Conservation (phyloP, 2,113 vertebrate genomes). For the Panthera leo region DNA sequence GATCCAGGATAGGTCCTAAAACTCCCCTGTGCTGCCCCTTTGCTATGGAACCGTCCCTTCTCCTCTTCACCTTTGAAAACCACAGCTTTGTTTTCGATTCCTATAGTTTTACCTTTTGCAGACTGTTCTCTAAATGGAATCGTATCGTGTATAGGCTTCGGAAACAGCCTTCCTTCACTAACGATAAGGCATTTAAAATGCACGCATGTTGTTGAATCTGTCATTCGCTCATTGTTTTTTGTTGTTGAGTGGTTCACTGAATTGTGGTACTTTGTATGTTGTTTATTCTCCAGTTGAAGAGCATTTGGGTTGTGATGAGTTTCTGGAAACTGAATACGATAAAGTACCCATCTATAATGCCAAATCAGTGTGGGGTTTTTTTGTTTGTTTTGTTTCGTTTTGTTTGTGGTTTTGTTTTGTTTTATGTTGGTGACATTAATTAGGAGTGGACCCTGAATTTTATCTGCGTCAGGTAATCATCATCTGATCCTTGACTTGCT, state of each 20-base stretch:
- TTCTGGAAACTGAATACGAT: not conserved
- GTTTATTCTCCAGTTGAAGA: not conserved
- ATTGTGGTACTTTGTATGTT: not conserved
- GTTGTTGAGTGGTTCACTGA: not conserved
- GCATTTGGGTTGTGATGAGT: not conserved
- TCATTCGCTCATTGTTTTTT: not conserved
- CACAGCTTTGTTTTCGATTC: not conserved
- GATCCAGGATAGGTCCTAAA: not conserved
- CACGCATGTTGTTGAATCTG: no score
- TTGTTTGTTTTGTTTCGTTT: no score
- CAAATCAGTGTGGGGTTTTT: not conserved
- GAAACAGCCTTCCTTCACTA: not conserved
- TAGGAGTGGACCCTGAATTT: not conserved
- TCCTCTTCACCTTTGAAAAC: not conserved
- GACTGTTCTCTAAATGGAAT: not conserved
- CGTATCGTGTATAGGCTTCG: not conserved
- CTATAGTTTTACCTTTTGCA: not conserved
- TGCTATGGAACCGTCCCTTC: not conserved
- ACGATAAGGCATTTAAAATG: not conserved
- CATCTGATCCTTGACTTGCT: not conserved
- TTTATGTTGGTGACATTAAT: not conserved
- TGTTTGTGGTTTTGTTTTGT: no score
- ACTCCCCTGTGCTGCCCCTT: not conserved
- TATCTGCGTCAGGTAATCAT: not conserved
- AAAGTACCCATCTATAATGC: not conserved